Percentiles rank a stretch among this genome's conserved stretches.
These are phyloP conservation scores for Formicarius rufipectus DNA, from an alignment of 2,113 vertebrate species.

Conservation along the genomic window DNA sequence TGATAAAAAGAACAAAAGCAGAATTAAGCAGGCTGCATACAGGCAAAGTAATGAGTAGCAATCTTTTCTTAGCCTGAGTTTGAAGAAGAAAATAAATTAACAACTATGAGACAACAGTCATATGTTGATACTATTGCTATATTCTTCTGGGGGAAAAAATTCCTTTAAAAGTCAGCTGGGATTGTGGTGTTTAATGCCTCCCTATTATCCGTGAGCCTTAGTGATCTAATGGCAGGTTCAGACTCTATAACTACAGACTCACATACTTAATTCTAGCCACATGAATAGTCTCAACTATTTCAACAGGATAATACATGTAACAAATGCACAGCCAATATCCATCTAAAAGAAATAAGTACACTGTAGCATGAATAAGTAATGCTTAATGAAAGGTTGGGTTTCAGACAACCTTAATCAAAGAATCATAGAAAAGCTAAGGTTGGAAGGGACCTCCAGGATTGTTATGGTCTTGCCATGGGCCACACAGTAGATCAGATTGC, in stretches of 20 bases:
- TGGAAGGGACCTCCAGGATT: background rate
- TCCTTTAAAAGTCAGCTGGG: background rate
- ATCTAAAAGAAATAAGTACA: background rate
- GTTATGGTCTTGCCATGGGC: too few species aligned
- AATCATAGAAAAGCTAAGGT: background rate
- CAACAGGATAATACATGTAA: background rate
- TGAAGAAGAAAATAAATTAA: background rate
- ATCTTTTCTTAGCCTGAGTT: background rate
- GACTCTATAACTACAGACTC: background rate
- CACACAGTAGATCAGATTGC: background rate
- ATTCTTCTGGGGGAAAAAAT: background rate
- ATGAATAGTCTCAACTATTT: background rate
- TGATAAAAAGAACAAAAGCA: constrained; percentile 16
- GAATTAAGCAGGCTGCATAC: background rate
- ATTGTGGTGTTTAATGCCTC: background rate
- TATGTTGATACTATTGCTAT: background rate
- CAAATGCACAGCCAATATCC: background rate
- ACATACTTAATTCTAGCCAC: background rate
- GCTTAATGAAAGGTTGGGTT: background rate
- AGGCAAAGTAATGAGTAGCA: background rate
- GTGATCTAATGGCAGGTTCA: background rate
- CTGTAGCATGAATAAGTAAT: background rate
- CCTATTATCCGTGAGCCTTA: background rate
- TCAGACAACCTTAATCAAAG: background rate
- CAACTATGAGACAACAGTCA: background rate